phyloP scores from a whole-genome alignment of 2,888 invertebrate genomes.

The Sminthurinus aureus region DNA sequence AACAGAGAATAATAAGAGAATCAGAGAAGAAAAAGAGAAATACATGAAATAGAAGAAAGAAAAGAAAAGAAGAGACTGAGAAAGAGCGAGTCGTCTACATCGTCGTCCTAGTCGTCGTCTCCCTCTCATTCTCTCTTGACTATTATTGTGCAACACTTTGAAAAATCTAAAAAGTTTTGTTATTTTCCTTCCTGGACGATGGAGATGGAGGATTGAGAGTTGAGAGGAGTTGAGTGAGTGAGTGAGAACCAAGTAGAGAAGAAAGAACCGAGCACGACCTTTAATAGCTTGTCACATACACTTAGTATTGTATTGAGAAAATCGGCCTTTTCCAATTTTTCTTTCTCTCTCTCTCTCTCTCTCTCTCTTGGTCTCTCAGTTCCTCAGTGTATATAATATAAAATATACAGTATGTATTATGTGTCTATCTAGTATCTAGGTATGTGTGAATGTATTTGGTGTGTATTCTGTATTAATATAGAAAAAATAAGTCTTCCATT shows the following conservation, averaged over 20 bases:
- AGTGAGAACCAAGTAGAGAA: no score
- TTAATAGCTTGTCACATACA: conserved; percentile 20
- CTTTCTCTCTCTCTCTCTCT: neutral
- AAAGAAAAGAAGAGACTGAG: neutral
- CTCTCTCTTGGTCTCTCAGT: neutral
- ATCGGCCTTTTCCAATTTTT: conserved; percentile 9
- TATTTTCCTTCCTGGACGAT: neutral
- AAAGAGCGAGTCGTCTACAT: neutral
- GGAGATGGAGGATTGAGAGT: neutral
- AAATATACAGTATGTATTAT: neutral
- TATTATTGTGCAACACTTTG: conserved; percentile 1
- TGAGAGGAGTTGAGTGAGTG: no score
- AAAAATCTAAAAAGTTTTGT: neutral
- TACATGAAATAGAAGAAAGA: no score
- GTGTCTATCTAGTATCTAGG: no score
- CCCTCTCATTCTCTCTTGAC: neutral
- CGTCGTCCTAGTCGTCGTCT: neutral
- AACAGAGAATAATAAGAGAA: neutral
- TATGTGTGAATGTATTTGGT: neutral
- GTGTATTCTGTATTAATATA: no score
- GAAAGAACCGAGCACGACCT: neutral
- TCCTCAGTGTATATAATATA: neutral
- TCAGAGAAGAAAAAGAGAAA: neutral
- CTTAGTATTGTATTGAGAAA: neutral
- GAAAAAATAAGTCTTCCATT: no score